Evolutionary conservation across 2,797 vertebrate genomes (phyloP).

Genomic region (Lates japonicus): DNA sequence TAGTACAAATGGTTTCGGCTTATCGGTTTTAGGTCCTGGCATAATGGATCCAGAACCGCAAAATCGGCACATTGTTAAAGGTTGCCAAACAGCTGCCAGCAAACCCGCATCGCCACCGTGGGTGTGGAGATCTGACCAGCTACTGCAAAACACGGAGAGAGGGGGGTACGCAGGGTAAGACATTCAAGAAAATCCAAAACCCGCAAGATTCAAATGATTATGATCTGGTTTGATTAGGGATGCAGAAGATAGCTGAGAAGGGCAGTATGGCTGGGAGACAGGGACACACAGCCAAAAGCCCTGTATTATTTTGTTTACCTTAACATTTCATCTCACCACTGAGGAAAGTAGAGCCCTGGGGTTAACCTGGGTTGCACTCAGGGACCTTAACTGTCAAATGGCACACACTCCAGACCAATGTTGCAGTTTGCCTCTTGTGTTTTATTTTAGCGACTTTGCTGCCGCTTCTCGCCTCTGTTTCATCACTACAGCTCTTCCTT

Average conservation of each 20-base stretch:
- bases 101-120: too few relatives aligned
- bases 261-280: too few relatives aligned
- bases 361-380: not conserved
- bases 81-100: not conserved
- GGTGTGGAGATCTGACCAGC: not conserved
- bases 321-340: too few relatives aligned
- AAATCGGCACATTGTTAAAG: not conserved
- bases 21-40: not conserved
- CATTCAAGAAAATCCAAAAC: not conserved
- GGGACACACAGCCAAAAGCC: too few relatives aligned
- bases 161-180: too few relatives aligned
- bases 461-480: too few relatives aligned
- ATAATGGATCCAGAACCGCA: not conserved
- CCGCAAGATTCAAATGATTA: not conserved
- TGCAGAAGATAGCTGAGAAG: too few relatives aligned
- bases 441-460: not conserved
- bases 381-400: not conserved
- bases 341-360: not conserved
- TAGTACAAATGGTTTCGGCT: slow-evolving; percentile 1
- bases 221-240: too few relatives aligned
- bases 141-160: not conserved
- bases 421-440: not conserved
- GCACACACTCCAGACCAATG: not conserved
- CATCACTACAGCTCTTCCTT: too few relatives aligned
- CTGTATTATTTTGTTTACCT: too few relatives aligned